phyloP scores from a whole-genome alignment of 2,888 invertebrate genomes.

The Caradrina kadenii region DNA sequence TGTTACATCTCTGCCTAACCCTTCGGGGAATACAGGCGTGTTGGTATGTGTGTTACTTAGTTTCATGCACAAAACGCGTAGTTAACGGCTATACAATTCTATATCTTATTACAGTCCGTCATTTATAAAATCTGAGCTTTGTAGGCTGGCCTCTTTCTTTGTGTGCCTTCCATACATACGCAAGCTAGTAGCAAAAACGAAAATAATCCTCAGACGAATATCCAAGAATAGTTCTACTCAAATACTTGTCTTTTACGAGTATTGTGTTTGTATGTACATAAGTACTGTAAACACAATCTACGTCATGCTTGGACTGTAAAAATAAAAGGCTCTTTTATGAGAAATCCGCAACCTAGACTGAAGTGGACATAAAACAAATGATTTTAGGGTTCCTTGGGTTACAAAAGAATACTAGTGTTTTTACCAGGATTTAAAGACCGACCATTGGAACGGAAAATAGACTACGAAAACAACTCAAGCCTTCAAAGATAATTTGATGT shows the following conservation, averaged over 20 bases:
- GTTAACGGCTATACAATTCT: no score
- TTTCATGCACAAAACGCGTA: no score
- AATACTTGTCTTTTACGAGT: constrained; percentile 39
- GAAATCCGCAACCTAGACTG: constrained; percentile 29
- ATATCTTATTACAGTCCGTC: no score
- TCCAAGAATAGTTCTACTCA: constrained; percentile 20
- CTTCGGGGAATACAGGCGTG: no score
- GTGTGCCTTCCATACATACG: neutral
- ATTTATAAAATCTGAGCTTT: no score
- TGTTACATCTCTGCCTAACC: no score
- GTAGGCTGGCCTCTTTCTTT: neutral
- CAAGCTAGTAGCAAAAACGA: neutral
- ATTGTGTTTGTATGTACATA: constrained; percentile 26
- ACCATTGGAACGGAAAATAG: no score
- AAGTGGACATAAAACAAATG: constrained; percentile 39
- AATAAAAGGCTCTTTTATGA: constrained; percentile 42
- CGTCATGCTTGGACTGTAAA: constrained; percentile 31
- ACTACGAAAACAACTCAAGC: no score
- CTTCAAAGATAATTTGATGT: no score
- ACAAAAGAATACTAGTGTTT: no score
- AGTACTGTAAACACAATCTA: constrained; percentile 15
- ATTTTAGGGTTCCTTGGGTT: constrained; percentile 17
- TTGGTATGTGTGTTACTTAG: no score
- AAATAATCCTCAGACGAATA: neutral
- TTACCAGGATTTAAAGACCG: no score